These are phyloP conservation scores for Pocillopora grandis DNA, from an alignment of 92 coral and sea anemone species.

Conservation along the genomic window DNA sequence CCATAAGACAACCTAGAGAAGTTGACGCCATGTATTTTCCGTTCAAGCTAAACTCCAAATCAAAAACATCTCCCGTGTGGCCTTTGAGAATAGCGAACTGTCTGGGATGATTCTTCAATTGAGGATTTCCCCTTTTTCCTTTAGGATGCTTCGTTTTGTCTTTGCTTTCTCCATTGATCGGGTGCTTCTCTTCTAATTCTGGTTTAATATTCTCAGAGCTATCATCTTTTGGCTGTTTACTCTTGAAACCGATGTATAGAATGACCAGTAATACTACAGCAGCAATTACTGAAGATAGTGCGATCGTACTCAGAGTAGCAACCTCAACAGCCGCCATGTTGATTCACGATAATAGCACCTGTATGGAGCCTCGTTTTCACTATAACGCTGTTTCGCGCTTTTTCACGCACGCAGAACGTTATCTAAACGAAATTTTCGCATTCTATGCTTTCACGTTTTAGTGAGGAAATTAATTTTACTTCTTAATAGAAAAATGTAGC, in stretches of 20 bases:
- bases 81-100: constrained; percentile 92
- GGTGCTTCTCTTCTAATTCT: constrained; percentile 40
- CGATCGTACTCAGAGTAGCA: constrained; percentile 55
- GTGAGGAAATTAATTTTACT: neutral
- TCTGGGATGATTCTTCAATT: constrained; percentile 60
- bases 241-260: constrained; percentile 69
- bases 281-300: constrained; percentile 73
- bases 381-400: constrained; percentile 34
- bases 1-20: constrained; percentile 74
- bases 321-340: constrained; percentile 91
- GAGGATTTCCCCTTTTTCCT: constrained; percentile 51
- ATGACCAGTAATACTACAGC: constrained; percentile 77
- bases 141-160: constrained; percentile 35
- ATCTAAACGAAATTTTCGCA: neutral
- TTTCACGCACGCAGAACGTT: constrained; percentile 62
- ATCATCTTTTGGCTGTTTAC: constrained; percentile 31
- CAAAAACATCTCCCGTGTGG: constrained; percentile 84
- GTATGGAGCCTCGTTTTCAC: constrained; percentile 82
- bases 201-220: constrained; percentile 43
- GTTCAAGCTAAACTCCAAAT: constrained; percentile 87
- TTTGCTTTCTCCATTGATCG: constrained; percentile 50
- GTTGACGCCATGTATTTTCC: constrained; percentile 91
- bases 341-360: constrained; percentile 43
- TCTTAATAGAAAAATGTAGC: neutral
- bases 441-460: neutral